A percentile compares a stretch with the other conserved stretches of the same genome.
Conservation (phyloP, 2,113 vertebrate species). For the Vulpes lagopus region DNA sequence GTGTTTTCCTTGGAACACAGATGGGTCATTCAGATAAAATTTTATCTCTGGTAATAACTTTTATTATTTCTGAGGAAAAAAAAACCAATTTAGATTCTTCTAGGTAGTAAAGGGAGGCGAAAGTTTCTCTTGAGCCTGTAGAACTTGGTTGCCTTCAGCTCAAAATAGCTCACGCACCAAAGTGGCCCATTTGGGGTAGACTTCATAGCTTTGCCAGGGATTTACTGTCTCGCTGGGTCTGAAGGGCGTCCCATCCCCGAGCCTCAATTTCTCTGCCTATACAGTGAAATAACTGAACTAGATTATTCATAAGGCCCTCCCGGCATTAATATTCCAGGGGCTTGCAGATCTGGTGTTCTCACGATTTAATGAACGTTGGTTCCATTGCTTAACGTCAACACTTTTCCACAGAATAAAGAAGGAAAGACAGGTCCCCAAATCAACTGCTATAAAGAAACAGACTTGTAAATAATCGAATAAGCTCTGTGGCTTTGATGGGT, state of each 20-base stretch:
- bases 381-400: neutral
- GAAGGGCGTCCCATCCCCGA: neutral
- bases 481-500: neutral
- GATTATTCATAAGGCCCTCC: neutral
- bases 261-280: neutral
- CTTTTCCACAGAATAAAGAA: neutral
- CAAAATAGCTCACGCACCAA: neutral
- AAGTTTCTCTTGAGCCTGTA: neutral
- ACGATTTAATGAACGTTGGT: neutral
- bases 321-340: neutral
- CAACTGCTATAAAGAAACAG: neutral
- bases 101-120: neutral
- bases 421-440: neutral
- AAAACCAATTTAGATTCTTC: neutral
- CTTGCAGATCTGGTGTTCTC: neutral
- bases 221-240: neutral
- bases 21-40: neutral
- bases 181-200: neutral
- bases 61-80: neutral
- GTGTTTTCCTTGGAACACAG: neutral
- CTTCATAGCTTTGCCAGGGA: neutral
- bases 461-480: slow-evolving; percentile 21
- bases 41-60: neutral
- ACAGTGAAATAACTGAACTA: neutral
- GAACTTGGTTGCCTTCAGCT: neutral